Evolutionary conservation across 1,140 invertebrate species (phyloP).

Genomic region (Drosophila repletoides): DNA sequence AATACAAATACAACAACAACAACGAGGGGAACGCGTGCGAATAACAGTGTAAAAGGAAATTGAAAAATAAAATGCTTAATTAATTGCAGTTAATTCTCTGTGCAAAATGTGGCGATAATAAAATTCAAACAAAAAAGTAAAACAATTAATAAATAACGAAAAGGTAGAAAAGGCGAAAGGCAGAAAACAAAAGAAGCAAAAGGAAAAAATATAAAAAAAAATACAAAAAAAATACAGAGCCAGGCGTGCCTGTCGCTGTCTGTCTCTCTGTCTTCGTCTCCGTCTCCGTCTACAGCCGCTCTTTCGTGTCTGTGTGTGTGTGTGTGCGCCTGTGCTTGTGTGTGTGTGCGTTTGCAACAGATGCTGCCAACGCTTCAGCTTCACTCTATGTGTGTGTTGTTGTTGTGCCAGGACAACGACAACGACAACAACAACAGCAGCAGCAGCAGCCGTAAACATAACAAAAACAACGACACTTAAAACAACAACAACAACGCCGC

Average conservation of each 20-base stretch:
- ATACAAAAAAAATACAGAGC: constrained; percentile 12
- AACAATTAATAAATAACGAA: constrained; percentile 11
- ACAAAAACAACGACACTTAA: constrained; percentile 19
- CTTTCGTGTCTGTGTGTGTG: neutral
- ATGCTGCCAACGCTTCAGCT: constrained; percentile 35
- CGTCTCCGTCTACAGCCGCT: no score
- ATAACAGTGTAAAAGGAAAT: constrained; percentile 3
- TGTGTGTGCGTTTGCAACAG: constrained; percentile 40
- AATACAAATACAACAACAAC: constrained; percentile 7
- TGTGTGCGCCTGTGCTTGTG: constrained; percentile 6
- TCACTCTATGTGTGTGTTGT: constrained; percentile 27
- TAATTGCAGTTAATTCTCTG: constrained; percentile 52
- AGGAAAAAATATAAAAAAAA: constrained; percentile 16
- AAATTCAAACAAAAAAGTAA: constrained; percentile 28
- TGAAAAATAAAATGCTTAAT: constrained; percentile 38
- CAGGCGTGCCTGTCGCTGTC: constrained; percentile 30
- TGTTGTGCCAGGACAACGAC: constrained; percentile 38
- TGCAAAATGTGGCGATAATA: constrained; percentile 68
- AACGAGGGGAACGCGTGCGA: no score
- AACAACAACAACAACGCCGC: constrained; percentile 25
- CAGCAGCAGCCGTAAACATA: no score
- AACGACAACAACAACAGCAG: constrained; percentile 21
- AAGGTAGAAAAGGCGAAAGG: constrained; percentile 8
- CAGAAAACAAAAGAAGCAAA: constrained; percentile 18
- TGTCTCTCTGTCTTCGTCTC: neutral